phyloP scores from a whole-genome alignment of 92 coral and sea anemone genomes.

The Parazoanthus darwini region DNA sequence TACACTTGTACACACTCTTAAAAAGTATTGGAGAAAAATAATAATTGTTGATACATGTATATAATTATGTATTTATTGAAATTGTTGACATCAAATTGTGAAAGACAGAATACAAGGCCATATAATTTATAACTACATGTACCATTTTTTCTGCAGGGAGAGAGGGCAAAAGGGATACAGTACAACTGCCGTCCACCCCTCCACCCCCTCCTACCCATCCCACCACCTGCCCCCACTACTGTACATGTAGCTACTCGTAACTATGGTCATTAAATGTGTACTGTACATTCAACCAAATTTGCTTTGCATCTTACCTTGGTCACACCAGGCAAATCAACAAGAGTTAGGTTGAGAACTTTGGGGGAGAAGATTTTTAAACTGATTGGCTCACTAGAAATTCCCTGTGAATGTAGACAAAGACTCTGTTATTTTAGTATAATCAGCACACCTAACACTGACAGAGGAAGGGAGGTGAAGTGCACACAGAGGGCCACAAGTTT shows the following conservation, averaged over 20 bases:
- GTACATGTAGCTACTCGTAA: no score
- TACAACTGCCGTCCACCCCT: no score
- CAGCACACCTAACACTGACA: no score
- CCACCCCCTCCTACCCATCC: no score
- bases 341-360: conserved; percentile 87
- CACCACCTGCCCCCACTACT: no score
- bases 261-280: background rate
- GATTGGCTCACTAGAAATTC: conserved; percentile 96
- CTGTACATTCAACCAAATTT: background rate
- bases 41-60: background rate
- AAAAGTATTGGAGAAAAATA: background rate
- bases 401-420: conserved; percentile 54
- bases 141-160: no score
- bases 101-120: no score
- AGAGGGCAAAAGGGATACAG: no score
- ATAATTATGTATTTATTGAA: background rate
- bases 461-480: no score
- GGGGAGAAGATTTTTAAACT: conserved; percentile 90
- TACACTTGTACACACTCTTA: background rate
- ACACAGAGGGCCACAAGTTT: no score
- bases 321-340: conserved; percentile 98
- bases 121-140: no score
- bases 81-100: background rate
- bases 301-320: conserved; percentile 74
- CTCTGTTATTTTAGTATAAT: no score